Evolutionary conservation across 2,113 vertebrate genomes (phyloP), one percentile per base, ranked within the genome.

Genomic region (Cyprinodon tularosa): DNA sequence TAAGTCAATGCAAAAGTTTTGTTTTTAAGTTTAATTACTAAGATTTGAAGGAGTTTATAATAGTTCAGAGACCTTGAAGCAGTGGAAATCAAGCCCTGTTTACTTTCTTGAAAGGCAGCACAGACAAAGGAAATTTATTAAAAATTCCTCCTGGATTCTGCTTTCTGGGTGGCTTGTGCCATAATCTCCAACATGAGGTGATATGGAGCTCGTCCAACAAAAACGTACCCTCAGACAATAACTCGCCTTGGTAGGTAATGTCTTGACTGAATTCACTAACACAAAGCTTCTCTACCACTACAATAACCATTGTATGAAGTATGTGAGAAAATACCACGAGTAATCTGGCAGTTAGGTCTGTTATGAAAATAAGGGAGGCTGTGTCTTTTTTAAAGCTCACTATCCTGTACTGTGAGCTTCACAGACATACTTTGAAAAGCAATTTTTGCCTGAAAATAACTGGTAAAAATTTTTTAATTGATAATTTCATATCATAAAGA

Each of bases 161-260:
- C 91, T 87, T 75, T 90, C 79, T 93, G 91, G 93, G 93, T 92
- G 90, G 91, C 73, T 90, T 84, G 81, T 77, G 78, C 74, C 73
- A 59, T 90, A 90, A 93, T 92, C 90, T 88, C 84, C 42, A 90
- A 87, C 91, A 92, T 91, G 92, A 90, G 91, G 88, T 72, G 88
- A 89, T 84, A 84, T 94, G 93, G 92, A 88, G 64, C 17, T 0
- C 1, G 22, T 84, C 92, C 91, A 90, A 85, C 74, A 82, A 74
- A 93, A 92, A 93, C 89, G 71, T 10, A 13, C 81, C 75, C 85
- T 86, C 84, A 91, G 88, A 90, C 90, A 88, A 85, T 72, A 68
- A 81, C 84, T 76, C 62, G 67, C 84, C 87, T 77, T 17, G 77
- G 81, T 84, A 74, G 89, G 86, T 84, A 83, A 84, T 70, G 84